Conservation (phyloP, 2,113 vertebrate species). For the Oryzias javanicus region DNA sequence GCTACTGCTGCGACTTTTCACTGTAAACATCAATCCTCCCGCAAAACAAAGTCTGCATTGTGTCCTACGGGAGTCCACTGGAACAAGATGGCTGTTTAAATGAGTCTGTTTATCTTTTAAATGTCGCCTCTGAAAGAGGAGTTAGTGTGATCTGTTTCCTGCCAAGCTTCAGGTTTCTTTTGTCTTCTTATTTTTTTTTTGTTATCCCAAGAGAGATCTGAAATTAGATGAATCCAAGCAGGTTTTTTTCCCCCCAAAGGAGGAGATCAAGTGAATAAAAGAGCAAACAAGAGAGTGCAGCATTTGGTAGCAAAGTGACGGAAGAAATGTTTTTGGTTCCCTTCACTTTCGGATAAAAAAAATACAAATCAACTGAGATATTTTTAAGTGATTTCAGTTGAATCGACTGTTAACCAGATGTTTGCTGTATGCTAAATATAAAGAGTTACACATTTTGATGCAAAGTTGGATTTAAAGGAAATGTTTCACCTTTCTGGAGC, state of each 20-base stretch:
- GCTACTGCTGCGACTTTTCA: not conserved
- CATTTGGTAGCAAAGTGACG: too few relatives aligned
- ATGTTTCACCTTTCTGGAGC: not conserved
- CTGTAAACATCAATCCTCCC: conserved; percentile 3
- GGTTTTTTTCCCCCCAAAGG: not conserved
- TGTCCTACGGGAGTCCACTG: not conserved
- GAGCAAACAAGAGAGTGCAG: too few relatives aligned
- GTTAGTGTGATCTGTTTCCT: too few relatives aligned
- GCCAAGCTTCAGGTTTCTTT: too few relatives aligned
- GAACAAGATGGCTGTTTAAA: not conserved
- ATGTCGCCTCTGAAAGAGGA: too few relatives aligned
- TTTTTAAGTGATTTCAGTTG: not conserved
- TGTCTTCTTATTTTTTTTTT: too few relatives aligned
- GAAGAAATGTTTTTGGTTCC: too few relatives aligned
- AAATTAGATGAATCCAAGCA: too few relatives aligned
- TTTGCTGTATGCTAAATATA: too few relatives aligned
- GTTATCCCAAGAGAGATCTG: too few relatives aligned
- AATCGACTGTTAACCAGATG: not conserved
- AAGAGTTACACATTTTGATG: too few relatives aligned
- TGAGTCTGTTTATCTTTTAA: conserved; percentile 5
- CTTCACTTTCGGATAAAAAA: not conserved
- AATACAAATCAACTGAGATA: not conserved
- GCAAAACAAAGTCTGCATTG: conserved; percentile 18
- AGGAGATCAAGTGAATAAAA: too few relatives aligned
- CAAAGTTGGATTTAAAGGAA: not conserved